Percentiles rank a stretch among this genome's conserved stretches.
These are phyloP conservation scores for Eucera pruinosa DNA, from an alignment of 2,888 invertebrate genomes.

Conservation along the genomic window DNA sequence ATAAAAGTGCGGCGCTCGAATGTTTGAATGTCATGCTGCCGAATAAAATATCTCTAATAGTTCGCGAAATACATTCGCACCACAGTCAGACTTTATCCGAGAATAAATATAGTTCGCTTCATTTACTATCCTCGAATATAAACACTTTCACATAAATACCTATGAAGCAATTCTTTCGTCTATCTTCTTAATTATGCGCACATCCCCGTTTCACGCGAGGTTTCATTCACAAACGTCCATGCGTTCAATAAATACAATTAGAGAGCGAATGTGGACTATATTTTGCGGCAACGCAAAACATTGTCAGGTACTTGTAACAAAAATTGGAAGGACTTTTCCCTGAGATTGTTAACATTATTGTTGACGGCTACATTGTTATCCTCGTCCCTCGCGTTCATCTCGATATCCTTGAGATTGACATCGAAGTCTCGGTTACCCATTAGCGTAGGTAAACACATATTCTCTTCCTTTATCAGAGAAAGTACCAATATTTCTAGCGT, in stretches of 20 bases:
- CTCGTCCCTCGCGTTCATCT: slow-evolving; percentile 66
- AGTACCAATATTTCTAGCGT: slow-evolving; percentile 89
- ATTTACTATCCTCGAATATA: too few relatives aligned
- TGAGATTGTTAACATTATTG: slow-evolving; percentile 69
- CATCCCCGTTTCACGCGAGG: not conserved
- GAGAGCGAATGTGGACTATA: slow-evolving; percentile 84
- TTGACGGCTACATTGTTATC: slow-evolving; percentile 79
- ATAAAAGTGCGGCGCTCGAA: not conserved
- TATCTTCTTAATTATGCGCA: not conserved
- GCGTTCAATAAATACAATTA: not conserved
- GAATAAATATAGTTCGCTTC: too few relatives aligned
- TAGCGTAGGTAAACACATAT: slow-evolving; percentile 86
- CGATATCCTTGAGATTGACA: slow-evolving; percentile 76
- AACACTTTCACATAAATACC: too few relatives aligned
- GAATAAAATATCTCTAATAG: not conserved
- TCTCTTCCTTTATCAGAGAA: slow-evolving; percentile 83
- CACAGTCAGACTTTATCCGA: not conserved
- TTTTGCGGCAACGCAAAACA: slow-evolving; percentile 91
- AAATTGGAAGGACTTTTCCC: slow-evolving; percentile 88
- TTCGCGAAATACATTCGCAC: slow-evolving; percentile 29
- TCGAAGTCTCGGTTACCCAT: slow-evolving; percentile 85
- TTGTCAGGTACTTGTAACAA: slow-evolving; percentile 90
- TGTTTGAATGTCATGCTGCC: slow-evolving; percentile 14
- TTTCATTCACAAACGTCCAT: not conserved
- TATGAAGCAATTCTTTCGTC: too few relatives aligned